Conservation (phyloP, 2,888 invertebrate species). For the Spodoptera picta region DNA sequence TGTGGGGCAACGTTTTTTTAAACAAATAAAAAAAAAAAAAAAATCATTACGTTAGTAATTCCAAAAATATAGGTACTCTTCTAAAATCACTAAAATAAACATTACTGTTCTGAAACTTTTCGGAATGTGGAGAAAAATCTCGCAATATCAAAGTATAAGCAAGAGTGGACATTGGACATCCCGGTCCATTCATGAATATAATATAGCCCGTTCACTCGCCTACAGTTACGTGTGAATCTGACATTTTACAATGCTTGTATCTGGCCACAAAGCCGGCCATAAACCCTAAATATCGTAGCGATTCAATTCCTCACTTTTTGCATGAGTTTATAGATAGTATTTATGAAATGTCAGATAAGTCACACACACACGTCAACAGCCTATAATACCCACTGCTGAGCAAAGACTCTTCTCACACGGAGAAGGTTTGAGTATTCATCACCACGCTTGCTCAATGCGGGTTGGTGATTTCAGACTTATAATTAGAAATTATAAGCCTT, state of each 20-base stretch:
- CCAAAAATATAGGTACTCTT: too few relatives aligned
- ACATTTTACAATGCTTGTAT: constrained; percentile 41
- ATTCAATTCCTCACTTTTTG: constrained; percentile 35
- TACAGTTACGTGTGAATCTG: constrained; percentile 41
- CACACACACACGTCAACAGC: too few relatives aligned
- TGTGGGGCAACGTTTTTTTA: too few relatives aligned
- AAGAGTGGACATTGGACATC: constrained; percentile 10
- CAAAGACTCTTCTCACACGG: too few relatives aligned
- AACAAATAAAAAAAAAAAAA: too few relatives aligned
- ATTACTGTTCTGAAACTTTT: constrained; percentile 2
- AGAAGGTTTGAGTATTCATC: too few relatives aligned
- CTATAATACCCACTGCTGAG: too few relatives aligned
- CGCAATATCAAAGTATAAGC: constrained; percentile 3
- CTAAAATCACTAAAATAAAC: too few relatives aligned
- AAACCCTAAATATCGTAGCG: constrained; percentile 24
- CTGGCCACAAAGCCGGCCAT: constrained; percentile 21
- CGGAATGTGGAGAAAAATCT: constrained; percentile 6
- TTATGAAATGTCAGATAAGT: constrained; percentile 8
- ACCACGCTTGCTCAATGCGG: too few relatives aligned
- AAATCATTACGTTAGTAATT: too few relatives aligned
- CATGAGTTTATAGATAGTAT: constrained; percentile 4
- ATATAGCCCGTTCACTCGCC: constrained; percentile 23
- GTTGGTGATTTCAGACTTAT: too few relatives aligned
- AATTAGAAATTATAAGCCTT: too few relatives aligned
- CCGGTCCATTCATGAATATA: constrained; percentile 42